phyloP scores from a whole-genome alignment of 2,797 vertebrate species.

The Sebastes trivittatus region DNA sequence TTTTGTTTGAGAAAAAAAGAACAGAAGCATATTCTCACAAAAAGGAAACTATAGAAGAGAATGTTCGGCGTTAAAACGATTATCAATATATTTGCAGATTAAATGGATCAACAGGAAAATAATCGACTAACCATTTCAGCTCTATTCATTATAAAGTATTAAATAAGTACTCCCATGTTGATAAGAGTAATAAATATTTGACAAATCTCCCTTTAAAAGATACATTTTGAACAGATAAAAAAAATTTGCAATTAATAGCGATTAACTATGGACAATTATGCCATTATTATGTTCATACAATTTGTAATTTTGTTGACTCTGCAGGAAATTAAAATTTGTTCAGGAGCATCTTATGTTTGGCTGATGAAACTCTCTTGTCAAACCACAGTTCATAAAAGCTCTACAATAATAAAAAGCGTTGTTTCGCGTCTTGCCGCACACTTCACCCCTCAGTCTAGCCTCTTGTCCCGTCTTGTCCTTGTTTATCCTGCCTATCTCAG shows the following conservation, averaged over 20 bases:
- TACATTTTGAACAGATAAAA: too few relatives aligned
- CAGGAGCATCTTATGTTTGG: not conserved
- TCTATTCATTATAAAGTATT: not conserved
- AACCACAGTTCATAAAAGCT: not conserved
- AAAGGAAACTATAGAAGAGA: not conserved
- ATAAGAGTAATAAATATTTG: too few relatives aligned
- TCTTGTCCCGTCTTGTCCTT: not conserved
- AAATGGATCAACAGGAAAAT: too few relatives aligned
- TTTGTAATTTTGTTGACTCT: not conserved
- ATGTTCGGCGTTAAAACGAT: not conserved
- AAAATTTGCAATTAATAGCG: too few relatives aligned
- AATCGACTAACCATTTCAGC: too few relatives aligned
- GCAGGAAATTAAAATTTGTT: not conserved
- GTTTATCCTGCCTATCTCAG: not conserved
- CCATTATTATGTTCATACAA: not conserved
- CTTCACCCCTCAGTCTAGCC: not conserved
- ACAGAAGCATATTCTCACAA: not conserved
- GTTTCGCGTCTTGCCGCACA: not conserved
- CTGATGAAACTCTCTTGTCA: not conserved
- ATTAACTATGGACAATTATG: too few relatives aligned
- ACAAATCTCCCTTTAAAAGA: too few relatives aligned
- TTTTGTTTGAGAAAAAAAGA: not conserved
- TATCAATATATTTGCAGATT: not conserved
- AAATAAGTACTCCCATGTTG: too few relatives aligned
- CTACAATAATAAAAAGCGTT: not conserved